Base-by-base conservation (phyloP, 2,797 vertebrate genomes). In the Cygnus olor region DNA sequence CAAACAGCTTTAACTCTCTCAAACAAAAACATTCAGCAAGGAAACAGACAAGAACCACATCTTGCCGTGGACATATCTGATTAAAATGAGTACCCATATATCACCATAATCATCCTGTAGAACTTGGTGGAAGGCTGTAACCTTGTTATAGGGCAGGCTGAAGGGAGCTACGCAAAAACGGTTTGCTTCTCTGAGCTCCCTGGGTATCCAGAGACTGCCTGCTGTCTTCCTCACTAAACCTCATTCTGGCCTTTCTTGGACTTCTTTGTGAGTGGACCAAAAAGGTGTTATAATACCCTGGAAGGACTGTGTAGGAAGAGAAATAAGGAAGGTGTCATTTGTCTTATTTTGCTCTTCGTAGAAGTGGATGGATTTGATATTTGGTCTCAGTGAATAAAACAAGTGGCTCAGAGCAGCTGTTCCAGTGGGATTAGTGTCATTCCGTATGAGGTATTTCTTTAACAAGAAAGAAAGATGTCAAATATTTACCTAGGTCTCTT, bases 1-100 rank as follows among this genome's bases (percentile, higher is more conserved):
- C 66, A 44, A 93, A 36, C 69, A 77, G 80, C 81, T 93, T 95
- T 90, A 87, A 82, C 80, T 78, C 85, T 90, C 71, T 85, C 86
- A 63, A 84, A 78, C 86, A 87, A 32, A 89, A 95, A 74, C 20
- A 32, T 58, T 61, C 58, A n/a, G 15, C 71, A 80, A 88, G 32
- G 71, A 68, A 63, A 19, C 20, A 0, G 3, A 58, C 22, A 80
- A 20, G 80, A 94, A 60, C 30, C 1, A 1, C 77, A 57, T 64
- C 60, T 86, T 64, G n/a, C 19, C 2, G 0, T 54, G 71, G 28
- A 61, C 0, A 0, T 32, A 32, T 8, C 53, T 64, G 36, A 85
- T 80, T 61, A 30, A 69, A 74, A 38, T 63, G 69, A 70, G 42
- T 56, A 64, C n/a, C 25, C 2, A 8, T 9, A 1, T 42, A 14